These are phyloP conservation scores for Petrolisthes manimaculis DNA, from an alignment of 2,888 invertebrate genomes.

Conservation along the genomic window DNA sequence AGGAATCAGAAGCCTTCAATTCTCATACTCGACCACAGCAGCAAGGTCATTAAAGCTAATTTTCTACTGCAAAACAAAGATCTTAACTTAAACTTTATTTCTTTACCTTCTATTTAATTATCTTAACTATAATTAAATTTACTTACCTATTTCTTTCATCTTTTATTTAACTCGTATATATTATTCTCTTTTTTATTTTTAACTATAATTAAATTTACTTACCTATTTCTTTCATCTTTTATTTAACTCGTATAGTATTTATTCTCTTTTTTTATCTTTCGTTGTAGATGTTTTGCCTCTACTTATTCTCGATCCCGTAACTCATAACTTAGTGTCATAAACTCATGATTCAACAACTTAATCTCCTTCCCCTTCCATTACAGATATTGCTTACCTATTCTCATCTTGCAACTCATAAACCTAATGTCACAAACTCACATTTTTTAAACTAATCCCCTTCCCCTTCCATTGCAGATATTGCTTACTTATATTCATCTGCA, in stretches of 20 bases:
- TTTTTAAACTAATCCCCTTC: too few relatives aligned
- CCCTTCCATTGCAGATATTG: too few relatives aligned
- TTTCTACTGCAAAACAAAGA: too few relatives aligned
- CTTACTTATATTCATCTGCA: too few relatives aligned
- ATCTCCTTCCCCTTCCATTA: background rate
- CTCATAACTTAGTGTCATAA: background rate
- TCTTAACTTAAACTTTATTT: background rate
- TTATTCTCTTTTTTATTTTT: background rate
- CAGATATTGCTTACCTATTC: too few relatives aligned
- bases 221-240: background rate
- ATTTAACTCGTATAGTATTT: background rate
- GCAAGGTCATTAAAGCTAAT: too few relatives aligned
- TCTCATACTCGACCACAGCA: too few relatives aligned
- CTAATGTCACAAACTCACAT: too few relatives aligned
- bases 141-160: background rate
- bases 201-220: background rate
- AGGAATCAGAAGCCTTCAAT: too few relatives aligned
- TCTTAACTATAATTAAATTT: background rate
- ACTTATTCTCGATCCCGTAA: background rate
- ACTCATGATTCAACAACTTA: background rate
- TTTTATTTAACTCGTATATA: background rate
- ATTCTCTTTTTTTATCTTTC: background rate
- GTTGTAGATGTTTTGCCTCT: background rate
- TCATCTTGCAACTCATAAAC: too few relatives aligned
- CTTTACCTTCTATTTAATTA: background rate